Base-by-base conservation (phyloP, 2,797 vertebrate species). In the Xyrichtys novacula region DNA sequence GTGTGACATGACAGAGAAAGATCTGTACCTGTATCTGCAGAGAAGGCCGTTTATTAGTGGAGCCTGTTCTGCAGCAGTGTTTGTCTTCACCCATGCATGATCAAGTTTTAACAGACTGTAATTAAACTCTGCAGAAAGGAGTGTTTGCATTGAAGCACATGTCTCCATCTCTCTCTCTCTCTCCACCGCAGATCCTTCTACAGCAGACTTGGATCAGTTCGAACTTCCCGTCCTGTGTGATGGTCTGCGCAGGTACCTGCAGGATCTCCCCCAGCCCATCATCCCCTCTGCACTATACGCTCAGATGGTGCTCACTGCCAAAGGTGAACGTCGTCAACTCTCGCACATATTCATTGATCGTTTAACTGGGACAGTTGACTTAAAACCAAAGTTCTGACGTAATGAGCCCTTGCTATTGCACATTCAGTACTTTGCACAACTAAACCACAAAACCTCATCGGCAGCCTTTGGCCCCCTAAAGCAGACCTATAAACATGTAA, bases 181-280 rank as follows among this genome's bases (percentile, higher is more conserved):
- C 43, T 70, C 14, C 17, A n/a, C 48, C 48, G 54, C 80, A 96
- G 95, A 95, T 74, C 72, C 89, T 25, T 58, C 86, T 2, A 75
- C 90, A 0, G 34, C 93, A 72, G 97, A 99, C 75, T 88, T 97
- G 83, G 97, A 98, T 52, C 92, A 95, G 78, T 78, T 96, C 17
- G 98, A 99, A 53, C 90, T 98, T 23, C 93, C 95, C 1, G 72
- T 93, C 52, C 90, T 99, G 85, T 95, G 95, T 42, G 97, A 99
- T 2, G 93, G 95, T 79, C 93, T 99, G 61, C 95, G 95, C 74
- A 90, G 95, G 70, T 99, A 97, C 94, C 94, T 99, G 72, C 87
- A 95, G 85, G 98, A 99, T 69, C 93, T 99, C 40, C 96, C 98
- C 29, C 96, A 96, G 89, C 96, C 98, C 16, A 85, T 98, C 83